A percentile compares a stretch with the other conserved stretches of the same genome.
Evolutionary conservation across 2,797 vertebrate genomes (phyloP).

Genomic region (Sebastes oblongus): DNA sequence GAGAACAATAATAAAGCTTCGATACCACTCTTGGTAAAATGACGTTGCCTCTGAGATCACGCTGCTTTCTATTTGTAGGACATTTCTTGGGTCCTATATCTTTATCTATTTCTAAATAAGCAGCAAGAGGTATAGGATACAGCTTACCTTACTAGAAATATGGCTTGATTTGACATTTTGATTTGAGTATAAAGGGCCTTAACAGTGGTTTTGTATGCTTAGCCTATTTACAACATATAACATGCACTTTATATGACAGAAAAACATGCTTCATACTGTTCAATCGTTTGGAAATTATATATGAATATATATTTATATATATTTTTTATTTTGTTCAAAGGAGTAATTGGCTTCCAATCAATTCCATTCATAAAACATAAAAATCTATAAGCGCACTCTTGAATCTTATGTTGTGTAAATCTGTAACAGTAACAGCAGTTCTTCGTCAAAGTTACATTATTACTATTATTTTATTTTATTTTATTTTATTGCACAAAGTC

Average conservation of each 20-base stretch:
- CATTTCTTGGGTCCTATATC: not conserved
- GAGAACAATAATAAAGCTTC: conserved; percentile 5
- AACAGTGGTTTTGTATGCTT: no score
- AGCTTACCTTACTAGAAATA: not conserved
- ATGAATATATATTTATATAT: not conserved
- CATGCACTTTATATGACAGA: not conserved
- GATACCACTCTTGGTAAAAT: not conserved
- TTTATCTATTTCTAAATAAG: not conserved
- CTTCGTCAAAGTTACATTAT: no score
- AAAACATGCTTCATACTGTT: not conserved
- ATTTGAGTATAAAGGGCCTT: not conserved
- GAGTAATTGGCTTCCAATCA: no score
- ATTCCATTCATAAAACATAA: not conserved
- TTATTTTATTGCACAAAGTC: no score
- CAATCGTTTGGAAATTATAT: not conserved
- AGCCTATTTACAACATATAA: not conserved
- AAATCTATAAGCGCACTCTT: not conserved
- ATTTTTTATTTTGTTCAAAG: no score
- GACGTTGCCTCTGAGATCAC: not conserved
- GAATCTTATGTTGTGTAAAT: not conserved
- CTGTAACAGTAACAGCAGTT: not conserved
- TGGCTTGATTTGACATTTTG: not conserved
- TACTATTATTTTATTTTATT: no score
- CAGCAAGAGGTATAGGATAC: not conserved
- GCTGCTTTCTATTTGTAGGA: not conserved